Base-by-base conservation (phyloP, 1,140 invertebrate species). In the Achatina immaculata region DNA sequence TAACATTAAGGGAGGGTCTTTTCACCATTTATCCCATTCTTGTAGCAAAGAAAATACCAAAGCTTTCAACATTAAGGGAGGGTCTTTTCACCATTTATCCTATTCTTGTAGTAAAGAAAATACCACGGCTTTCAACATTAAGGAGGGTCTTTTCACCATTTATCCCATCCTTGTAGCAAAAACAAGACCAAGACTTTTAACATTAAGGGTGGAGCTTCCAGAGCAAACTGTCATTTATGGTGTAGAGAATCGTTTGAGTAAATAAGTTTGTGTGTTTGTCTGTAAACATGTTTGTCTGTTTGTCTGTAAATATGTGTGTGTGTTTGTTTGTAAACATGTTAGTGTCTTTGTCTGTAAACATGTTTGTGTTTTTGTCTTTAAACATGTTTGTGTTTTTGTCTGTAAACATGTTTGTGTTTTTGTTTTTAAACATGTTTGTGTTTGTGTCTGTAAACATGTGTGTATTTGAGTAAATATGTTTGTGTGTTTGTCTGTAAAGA, bases 371-470 rank as follows among this genome's bases (percentile, higher is more conserved):
- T 71, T 7, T 48, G 19, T 48, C 7, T 19, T 48, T 48, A 51
- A 7, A 51, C 28, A 51, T 55, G 38, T 55, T 28, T 14, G 51
- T 55, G 31, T 38, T 34, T 69, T 34, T 51, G 51, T 69, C 42
- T 45, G 40, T 14, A 36, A 19, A 34, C 40, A n/a, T 38, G 55
- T 40, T 28, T n/a, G 51, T 65, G 76, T 65, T 3, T 42, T 19
- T 55, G 68, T 80, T 65, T 80, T 65, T 71, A 19, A 48, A 19
- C 19, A 19, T 48, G 45, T 19, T 19, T 48, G 45, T 48, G 45
- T 48, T 7, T 48, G 51, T 81, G 71, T 81, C 69, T 81, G 78
- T 80, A 69, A 42, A 69, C 62, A 51, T 81, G 51, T 75, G 69
- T 81, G 71, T 62, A 55, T 81, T 45, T 66, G 40, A 62, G 51